Base-by-base conservation (phyloP, 2,888 invertebrate genomes). In the Exephanes ischioxanthus region DNA sequence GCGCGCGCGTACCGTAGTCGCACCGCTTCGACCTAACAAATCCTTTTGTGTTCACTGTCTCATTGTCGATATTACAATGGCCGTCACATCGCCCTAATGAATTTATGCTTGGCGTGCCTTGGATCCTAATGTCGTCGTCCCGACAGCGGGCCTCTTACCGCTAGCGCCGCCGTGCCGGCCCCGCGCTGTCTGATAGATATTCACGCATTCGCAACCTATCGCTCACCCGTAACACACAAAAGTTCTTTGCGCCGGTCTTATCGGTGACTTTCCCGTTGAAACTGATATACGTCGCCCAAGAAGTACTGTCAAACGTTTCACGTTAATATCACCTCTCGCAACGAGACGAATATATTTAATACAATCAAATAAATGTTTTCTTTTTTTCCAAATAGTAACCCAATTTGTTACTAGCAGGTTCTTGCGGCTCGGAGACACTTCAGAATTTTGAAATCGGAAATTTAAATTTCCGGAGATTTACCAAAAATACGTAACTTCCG, bases 11-110 rank as follows among this genome's bases (percentile, higher is more conserved):
- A 70, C 33, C 16, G 16, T 30, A 37, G 71, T 73, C 80, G 79
- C 85, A 85, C 76, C 84, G 77, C 75, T 80, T 78, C 86, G 84
- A 87, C 82, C 71, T 53, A 87, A 87, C 87, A 86, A 89, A 88
- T 89, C 86, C 88, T 88, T 87, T 88, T 89, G 87, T 88, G 86
- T 86, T 70, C 61, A 63, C 71, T 84, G 51, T 79, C 83, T 86
- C 88, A 87, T 88, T 87, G 88, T 89, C 87, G 85, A 84, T 70
- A 77, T 77, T 80, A 89, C 89, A 89, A 89, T 88, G 88, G 86
- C 73, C 87, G 87, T 85, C 86, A 83, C 86, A 86, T 77, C 81
- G 86, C 83, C 55, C 22, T 87, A 87, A 88, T 88, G 87, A 88
- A 88, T 88, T 88, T 88, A 87, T 85, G 84, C 87, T 78, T 75